These are phyloP conservation scores for Perizoma flavofasciatum DNA, from an alignment of 2,888 invertebrate species.

Conservation along the genomic window DNA sequence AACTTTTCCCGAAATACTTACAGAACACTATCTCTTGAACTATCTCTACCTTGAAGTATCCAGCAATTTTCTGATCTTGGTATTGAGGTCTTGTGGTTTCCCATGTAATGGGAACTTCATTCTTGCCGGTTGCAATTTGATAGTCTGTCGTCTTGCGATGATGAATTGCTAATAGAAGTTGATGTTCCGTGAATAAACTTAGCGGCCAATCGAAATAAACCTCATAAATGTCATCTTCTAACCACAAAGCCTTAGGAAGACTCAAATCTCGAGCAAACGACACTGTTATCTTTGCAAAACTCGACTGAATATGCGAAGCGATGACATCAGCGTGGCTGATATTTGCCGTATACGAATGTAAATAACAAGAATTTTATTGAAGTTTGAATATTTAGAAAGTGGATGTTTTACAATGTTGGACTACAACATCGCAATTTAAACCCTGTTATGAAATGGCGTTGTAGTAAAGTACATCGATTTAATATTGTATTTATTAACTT, in stretches of 20 bases:
- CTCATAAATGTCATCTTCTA: conserved; percentile 20
- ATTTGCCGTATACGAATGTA: conserved; percentile 9
- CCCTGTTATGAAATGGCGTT: conserved; percentile 1
- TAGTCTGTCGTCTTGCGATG: conserved; percentile 41
- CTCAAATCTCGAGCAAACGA: conserved; percentile 9
- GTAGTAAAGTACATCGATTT: not conserved
- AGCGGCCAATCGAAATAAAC: conserved; percentile 17
- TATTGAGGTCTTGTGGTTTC: conserved; percentile 42
- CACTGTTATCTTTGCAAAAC: conserved; percentile 8
- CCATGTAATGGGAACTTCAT: conserved; percentile 10
- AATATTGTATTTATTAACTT: too few species aligned
- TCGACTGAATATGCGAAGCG: conserved; percentile 30
- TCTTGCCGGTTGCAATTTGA: conserved; percentile 31
- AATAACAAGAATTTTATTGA: conserved; percentile 12
- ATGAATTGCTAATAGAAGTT: conserved; percentile 41
- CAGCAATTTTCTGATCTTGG: conserved; percentile 30
- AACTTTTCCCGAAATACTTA: conserved; percentile 46
- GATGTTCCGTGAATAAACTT: conserved; percentile 17
- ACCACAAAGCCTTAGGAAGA: conserved; percentile 21
- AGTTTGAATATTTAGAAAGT: conserved; percentile 28
- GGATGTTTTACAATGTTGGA: conserved; percentile 10
- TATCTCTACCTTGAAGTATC: conserved; percentile 36
- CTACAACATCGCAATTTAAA: conserved; percentile 12
- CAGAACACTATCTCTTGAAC: conserved; percentile 43
- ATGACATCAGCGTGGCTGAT: conserved; percentile 48